These are phyloP conservation scores for Polypterus senegalus DNA, from an alignment of 2,113 vertebrate genomes.

Conservation along the genomic window DNA sequence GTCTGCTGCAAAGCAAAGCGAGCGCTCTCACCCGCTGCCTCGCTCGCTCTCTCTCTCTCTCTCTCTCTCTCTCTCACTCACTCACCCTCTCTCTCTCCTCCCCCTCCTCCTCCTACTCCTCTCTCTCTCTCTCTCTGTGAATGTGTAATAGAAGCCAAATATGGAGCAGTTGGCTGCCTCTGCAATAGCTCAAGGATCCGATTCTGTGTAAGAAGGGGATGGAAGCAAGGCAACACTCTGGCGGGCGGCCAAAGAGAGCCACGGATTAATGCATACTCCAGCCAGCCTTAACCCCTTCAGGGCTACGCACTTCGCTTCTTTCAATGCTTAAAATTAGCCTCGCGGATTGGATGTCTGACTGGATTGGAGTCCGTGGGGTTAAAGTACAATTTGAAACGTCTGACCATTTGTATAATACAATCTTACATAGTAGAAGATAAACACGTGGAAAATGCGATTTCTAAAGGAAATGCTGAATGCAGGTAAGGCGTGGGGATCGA, in stretches of 20 bases:
- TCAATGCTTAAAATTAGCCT: too few relatives aligned
- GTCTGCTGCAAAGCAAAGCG: conserved; percentile 68
- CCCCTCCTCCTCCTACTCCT: conserved; percentile 32
- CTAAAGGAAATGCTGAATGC: too few relatives aligned
- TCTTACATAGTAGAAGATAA: too few relatives aligned
- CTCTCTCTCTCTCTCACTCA: conserved; percentile 6
- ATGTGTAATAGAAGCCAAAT: conserved; percentile 69
- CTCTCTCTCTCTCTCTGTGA: conserved; percentile 43
- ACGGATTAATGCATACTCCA: conserved; percentile 43
- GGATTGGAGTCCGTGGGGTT: too few relatives aligned
- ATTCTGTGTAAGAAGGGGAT: conserved; percentile 39
- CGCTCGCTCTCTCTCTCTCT: conserved; percentile 39
- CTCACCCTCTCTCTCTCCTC: conserved; percentile 23
- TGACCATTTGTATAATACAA: too few relatives aligned
- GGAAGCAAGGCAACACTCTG: conserved; percentile 47
- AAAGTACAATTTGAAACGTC: too few relatives aligned
- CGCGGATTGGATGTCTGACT: too few relatives aligned
- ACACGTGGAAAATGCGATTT: too few relatives aligned
- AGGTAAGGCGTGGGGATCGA: too few relatives aligned
- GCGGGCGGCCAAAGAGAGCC: conserved; percentile 50
- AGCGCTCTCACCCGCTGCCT: conserved; percentile 29
- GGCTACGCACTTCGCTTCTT: background rate
- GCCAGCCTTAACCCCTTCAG: conserved; percentile 45
- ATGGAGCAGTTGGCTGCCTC: conserved; percentile 71
- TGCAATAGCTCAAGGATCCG: conserved; percentile 64